phyloP scores from a whole-genome alignment of 2,888 invertebrate genomes.

The Cylindroiulus punctatus region DNA sequence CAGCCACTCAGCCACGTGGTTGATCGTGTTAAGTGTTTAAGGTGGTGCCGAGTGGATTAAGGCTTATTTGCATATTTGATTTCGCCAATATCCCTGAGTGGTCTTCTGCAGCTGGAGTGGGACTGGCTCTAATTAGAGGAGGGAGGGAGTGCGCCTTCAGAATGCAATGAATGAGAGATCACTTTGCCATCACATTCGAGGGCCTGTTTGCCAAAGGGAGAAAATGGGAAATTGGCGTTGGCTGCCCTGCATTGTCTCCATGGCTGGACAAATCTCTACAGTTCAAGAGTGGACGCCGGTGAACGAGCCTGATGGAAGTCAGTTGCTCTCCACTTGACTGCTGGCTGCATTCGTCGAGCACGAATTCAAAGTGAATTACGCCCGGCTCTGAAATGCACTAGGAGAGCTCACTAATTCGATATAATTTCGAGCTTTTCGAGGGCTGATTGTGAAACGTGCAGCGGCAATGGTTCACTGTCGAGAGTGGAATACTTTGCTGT shows the following conservation, averaged over 20 bases:
- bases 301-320: constrained; percentile 7
- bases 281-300: constrained; percentile 22
- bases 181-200: constrained; percentile 39
- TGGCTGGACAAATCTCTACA: constrained; percentile 36
- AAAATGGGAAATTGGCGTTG: background rate
- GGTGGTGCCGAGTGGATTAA: constrained; percentile 5
- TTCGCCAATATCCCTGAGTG: constrained; percentile 39
- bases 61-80: constrained; percentile 45
- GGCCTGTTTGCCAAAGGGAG: background rate
- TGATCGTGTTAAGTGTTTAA: constrained; percentile 40
- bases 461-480: too few species aligned
- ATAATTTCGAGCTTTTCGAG: background rate
- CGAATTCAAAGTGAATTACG: background rate
- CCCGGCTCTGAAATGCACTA: background rate
- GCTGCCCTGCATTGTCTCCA: constrained; percentile 20
- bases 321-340: background rate
- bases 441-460: too few species aligned
- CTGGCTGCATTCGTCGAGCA: background rate
- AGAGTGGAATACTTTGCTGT: too few species aligned
- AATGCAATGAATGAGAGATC: constrained; percentile 43
- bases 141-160: background rate
- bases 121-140: constrained; percentile 39
- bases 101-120: background rate
- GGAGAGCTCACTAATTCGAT: background rate
- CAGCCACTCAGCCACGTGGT: constrained; percentile 39